Conservation (phyloP, 2,113 vertebrate species). For the Malurus elegans region DNA sequence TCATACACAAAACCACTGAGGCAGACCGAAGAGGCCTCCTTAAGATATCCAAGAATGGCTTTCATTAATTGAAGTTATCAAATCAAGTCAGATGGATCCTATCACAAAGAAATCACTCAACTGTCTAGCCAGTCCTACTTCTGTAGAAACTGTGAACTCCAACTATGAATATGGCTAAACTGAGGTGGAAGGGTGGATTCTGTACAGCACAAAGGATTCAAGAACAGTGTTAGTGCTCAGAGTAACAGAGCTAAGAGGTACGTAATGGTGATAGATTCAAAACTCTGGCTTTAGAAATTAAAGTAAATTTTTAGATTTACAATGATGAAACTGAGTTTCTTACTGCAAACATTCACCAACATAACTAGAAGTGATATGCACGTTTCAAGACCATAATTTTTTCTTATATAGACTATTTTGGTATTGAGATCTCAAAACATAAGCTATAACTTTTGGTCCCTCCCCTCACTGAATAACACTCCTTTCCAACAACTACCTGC, state of each 20-base stretch:
- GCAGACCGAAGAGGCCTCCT: not conserved
- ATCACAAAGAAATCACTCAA: not conserved
- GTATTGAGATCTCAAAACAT: not conserved
- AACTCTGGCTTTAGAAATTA: not conserved
- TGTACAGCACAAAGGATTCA: not conserved
- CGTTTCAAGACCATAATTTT: not conserved
- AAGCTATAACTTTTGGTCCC: not conserved
- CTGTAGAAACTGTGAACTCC: not conserved
- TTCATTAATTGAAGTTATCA: not conserved
- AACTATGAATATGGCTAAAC: not conserved
- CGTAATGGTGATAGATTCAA: not conserved
- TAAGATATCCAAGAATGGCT: not conserved
- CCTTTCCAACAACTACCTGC: not conserved
- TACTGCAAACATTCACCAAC: not conserved
- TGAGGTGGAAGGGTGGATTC: not conserved
- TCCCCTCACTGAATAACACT: not conserved
- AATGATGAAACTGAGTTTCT: not conserved
- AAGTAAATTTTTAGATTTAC: not conserved
- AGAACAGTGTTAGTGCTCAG: not conserved
- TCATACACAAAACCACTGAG: not conserved
- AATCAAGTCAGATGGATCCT: not conserved
- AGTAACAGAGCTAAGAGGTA: not conserved
- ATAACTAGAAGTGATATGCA: not conserved
- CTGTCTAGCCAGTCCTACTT: not conserved
- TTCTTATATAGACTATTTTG: not conserved